phyloP scores from a whole-genome alignment of 92 coral and sea anemone genomes.

The Parazoanthus atlanticus region DNA sequence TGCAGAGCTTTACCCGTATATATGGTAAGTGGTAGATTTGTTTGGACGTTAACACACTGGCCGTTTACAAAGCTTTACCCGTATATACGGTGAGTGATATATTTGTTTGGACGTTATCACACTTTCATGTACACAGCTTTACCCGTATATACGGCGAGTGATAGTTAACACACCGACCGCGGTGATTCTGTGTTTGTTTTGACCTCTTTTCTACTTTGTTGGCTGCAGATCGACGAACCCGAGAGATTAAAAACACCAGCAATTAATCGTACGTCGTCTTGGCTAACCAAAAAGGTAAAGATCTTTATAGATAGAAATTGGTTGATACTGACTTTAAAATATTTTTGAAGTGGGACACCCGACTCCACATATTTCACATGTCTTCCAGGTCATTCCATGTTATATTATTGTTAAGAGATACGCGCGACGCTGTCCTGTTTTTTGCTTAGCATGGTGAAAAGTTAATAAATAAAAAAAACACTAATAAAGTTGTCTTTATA shows the following conservation, averaged over 20 bases:
- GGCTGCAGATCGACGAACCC: conserved; percentile 80
- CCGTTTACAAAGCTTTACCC: conserved; percentile 14
- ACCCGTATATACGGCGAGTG: too few relatives aligned
- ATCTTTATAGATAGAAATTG: not conserved
- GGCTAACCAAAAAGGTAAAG: conserved; percentile 83
- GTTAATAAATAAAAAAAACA: too few relatives aligned
- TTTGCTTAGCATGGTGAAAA: too few relatives aligned
- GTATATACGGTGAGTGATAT: too few relatives aligned
- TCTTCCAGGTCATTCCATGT: too few relatives aligned
- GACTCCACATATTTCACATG: not conserved
- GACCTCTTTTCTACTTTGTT: not conserved
- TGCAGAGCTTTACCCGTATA: conserved; percentile 94
- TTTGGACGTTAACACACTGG: not conserved
- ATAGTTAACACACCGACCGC: not conserved
- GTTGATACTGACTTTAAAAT: not conserved
- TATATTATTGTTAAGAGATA: too few relatives aligned
- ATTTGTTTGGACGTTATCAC: too few relatives aligned
- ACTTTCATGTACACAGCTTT: not conserved
- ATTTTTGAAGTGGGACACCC: not conserved
- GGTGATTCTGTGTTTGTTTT: not conserved
- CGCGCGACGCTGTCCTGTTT: too few relatives aligned
- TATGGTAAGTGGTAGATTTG: conserved; percentile 54
- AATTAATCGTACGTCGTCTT: conserved; percentile 83
- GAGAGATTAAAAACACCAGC: conserved; percentile 95
- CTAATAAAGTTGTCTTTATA: too few relatives aligned